Conservation (phyloP, 2,888 invertebrate species). For the Cephus pulcher region DNA sequence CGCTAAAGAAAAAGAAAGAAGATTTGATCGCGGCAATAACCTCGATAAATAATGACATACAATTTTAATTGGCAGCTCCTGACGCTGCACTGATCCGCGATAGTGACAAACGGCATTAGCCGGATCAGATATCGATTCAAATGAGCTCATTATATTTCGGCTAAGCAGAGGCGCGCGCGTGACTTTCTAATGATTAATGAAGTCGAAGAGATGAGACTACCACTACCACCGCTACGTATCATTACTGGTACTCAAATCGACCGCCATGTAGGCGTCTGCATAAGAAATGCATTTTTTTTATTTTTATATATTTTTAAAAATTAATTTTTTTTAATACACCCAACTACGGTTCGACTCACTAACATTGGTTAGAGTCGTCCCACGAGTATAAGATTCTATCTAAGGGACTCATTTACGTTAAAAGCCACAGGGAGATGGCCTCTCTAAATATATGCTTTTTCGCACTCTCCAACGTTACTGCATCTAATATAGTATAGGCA, state of each 20-base stretch:
- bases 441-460: background rate
- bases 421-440: too few relatives aligned
- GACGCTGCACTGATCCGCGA: constrained; percentile 41
- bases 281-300: background rate
- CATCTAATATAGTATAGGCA: too few relatives aligned
- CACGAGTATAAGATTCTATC: too few relatives aligned
- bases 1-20: background rate
- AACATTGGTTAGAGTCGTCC: too few relatives aligned
- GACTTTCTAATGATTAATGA: constrained; percentile 44
- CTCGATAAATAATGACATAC: constrained; percentile 53
- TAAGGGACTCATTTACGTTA: too few relatives aligned
- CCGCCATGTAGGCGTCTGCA: background rate
- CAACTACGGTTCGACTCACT: background rate
- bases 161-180: constrained; percentile 40
- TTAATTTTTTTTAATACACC: background rate
- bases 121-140: constrained; percentile 58
- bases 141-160: constrained; percentile 60
- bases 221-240: background rate
- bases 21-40: constrained; percentile 20
- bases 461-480: too few relatives aligned
- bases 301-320: background rate
- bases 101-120: constrained; percentile 52
- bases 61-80: constrained; percentile 48
- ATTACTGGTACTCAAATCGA: background rate
- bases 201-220: constrained; percentile 18